Percentiles rank a stretch among this genome's conserved stretches.
phyloP scores from a whole-genome alignment of 2,113 vertebrate species.

The Polypterus bichir region DNA sequence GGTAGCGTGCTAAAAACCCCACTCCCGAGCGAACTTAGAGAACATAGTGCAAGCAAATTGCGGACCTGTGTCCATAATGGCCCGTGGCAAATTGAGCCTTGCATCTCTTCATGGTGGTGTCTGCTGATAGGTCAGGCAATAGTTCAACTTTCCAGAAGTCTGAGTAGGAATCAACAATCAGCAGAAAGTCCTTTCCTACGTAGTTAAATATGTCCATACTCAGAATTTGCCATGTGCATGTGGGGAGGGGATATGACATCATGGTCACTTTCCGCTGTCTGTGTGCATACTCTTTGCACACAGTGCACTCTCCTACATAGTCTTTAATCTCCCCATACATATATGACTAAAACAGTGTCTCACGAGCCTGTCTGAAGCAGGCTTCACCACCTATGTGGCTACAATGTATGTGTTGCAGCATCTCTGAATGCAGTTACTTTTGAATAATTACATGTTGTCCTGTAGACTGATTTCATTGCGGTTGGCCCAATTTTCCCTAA shows the following conservation, averaged over 20 bases:
- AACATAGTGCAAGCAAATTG: no score
- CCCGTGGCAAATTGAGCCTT: no score
- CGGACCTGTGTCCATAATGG: no score
- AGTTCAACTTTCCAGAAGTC: slow-evolving; percentile 32
- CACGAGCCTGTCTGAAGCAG: slow-evolving; percentile 1
- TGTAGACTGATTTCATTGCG: slow-evolving; percentile 8
- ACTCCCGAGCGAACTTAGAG: no score
- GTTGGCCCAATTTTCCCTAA: slow-evolving; percentile 5
- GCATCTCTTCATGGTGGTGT: no score
- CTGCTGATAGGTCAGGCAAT: no score
- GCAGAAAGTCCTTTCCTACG: slow-evolving; percentile 13
- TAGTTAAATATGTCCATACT: slow-evolving; percentile 24
- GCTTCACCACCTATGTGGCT: slow-evolving; percentile 1
- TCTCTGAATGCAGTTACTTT: background rate
- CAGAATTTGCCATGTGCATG: slow-evolving; percentile 14
- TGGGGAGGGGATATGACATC: slow-evolving; percentile 11
- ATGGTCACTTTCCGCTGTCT: slow-evolving; percentile 6
- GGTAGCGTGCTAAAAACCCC: no score
- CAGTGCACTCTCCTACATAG: background rate
- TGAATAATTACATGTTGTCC: slow-evolving; percentile 1
- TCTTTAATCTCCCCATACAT: background rate
- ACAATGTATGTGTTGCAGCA: background rate
- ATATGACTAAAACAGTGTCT: slow-evolving; percentile 1
- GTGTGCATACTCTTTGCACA: background rate
- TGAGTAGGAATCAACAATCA: slow-evolving; percentile 22